These are phyloP conservation scores for Nerophis ophidion DNA, from an alignment of 2,113 vertebrate genomes.

Conservation along the genomic window DNA sequence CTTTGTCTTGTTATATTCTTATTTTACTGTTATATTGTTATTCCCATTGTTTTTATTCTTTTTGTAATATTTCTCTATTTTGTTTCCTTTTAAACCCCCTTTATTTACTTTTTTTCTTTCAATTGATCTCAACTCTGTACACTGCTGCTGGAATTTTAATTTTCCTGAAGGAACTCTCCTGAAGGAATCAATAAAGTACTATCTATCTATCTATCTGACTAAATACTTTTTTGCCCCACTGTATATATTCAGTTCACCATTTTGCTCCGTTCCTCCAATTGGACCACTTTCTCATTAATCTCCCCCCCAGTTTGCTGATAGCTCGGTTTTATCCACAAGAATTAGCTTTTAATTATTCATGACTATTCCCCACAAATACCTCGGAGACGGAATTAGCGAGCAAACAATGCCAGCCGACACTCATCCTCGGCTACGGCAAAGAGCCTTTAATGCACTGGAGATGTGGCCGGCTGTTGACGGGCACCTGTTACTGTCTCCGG, in stretches of 20 bases:
- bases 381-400: conserved; percentile 74
- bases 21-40: no score
- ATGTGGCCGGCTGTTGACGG: conserved; percentile 67
- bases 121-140: no score
- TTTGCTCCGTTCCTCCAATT: conserved; percentile 49
- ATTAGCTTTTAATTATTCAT: conserved; percentile 74
- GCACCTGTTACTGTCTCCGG: conserved; percentile 69
- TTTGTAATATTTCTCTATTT: no score
- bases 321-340: conserved; percentile 65
- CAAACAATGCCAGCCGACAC: conserved; percentile 71
- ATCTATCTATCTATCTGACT: no score
- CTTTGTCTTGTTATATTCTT: no score
- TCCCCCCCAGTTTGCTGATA: conserved; percentile 61
- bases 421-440: conserved; percentile 71
- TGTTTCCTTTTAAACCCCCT: no score
- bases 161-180: no score
- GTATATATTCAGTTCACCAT: conserved; percentile 54
- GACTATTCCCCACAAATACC: conserved; percentile 71
- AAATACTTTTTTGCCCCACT: no score
- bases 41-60: no score
- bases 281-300: conserved; percentile 59
- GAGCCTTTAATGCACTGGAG: conserved; percentile 70
- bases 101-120: no score
- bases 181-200: no score
- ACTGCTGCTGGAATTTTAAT: no score